Evolutionary conservation across 2,888 invertebrate genomes (phyloP).

Genomic region (Drosophila kuntzei): DNA sequence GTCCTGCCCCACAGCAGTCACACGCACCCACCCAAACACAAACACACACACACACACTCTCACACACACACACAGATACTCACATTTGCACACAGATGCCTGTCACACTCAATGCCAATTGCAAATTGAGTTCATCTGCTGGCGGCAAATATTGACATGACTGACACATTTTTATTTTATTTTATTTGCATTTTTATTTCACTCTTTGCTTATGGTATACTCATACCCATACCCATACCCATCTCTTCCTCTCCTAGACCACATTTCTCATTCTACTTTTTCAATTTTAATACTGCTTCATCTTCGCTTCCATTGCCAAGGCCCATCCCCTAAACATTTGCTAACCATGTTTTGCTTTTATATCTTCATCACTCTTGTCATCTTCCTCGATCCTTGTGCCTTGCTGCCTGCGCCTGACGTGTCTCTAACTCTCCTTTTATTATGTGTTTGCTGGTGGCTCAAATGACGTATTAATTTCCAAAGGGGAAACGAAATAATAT

Average conservation of each 20-base stretch:
- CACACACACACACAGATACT: conserved; percentile 1
- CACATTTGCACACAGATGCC: conserved; percentile 35
- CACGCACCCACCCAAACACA: conserved; percentile 26
- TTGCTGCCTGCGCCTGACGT: conserved; percentile 26
- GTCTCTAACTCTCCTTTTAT: conserved; percentile 11
- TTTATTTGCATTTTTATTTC: conserved; percentile 81
- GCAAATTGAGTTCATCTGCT: conserved; percentile 82
- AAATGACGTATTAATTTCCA: conserved; percentile 82
- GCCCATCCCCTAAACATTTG: conserved; percentile 56
- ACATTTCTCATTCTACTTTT: conserved; percentile 23
- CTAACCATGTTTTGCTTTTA: conserved; percentile 52
- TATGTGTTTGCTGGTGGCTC: conserved; percentile 56
- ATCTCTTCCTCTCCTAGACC: conserved; percentile 1
- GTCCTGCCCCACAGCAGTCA: conserved; percentile 32
- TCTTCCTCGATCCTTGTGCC: background rate
- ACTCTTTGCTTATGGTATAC: conserved; percentile 55
- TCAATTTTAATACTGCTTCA: conserved; percentile 52
- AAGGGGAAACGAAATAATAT: conserved; percentile 79
- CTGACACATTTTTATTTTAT: conserved; percentile 83
- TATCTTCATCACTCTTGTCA: conserved; percentile 41
- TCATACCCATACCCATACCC: background rate
- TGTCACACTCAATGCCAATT: conserved; percentile 76
- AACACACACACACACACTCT: conserved; percentile 27
- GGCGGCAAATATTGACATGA: conserved; percentile 83
- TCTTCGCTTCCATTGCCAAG: conserved; percentile 40